phyloP scores from a whole-genome alignment of 2,797 vertebrate genomes.

The Spatula clypeata region DNA sequence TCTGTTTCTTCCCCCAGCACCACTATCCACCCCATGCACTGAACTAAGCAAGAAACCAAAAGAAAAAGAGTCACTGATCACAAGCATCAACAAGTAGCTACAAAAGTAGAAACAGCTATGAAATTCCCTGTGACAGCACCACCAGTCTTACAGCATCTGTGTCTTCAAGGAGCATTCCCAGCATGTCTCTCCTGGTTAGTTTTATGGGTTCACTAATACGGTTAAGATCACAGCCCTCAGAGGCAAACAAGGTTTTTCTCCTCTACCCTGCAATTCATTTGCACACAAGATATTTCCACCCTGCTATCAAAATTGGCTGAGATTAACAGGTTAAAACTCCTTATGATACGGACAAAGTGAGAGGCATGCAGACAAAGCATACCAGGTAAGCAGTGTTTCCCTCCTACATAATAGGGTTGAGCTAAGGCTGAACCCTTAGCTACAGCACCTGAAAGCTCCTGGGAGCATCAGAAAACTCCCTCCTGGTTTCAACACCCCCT shows the following conservation, averaged over 20 bases:
- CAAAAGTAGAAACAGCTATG: not conserved
- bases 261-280: not conserved
- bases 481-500: not conserved
- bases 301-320: not conserved
- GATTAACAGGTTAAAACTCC: not conserved
- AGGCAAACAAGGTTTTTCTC: not conserved
- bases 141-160: not conserved
- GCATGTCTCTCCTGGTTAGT: not conserved
- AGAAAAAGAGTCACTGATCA: not conserved
- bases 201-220: not conserved
- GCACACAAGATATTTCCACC: not conserved
- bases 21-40: not conserved
- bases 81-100: not conserved
- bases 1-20: not conserved
- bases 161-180: not conserved
- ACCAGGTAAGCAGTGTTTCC: not conserved
- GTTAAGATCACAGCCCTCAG: accelerated
- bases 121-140: not conserved
- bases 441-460: not conserved
- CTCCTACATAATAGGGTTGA: not conserved
- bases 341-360: not conserved
- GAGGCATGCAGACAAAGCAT: not conserved
- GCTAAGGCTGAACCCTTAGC: not conserved
- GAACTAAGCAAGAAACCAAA: not conserved
- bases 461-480: accelerated